Evolutionary conservation across 2,888 invertebrate genomes (phyloP).

Genomic region (Apodemia mormo): DNA sequence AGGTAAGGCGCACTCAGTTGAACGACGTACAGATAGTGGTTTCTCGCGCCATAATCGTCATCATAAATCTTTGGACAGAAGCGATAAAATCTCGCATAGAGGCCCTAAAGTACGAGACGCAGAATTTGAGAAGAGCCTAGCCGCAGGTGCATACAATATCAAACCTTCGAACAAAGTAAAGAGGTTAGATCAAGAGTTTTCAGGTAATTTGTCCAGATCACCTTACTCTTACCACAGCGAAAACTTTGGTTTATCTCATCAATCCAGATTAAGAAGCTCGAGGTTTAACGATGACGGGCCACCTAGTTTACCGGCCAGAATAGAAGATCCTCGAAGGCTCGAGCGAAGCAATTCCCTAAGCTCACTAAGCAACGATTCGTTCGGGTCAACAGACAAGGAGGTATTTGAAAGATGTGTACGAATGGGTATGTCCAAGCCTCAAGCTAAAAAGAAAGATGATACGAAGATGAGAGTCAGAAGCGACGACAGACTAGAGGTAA

Average conservation of each 20-base stretch:
- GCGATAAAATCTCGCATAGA: conserved; percentile 48
- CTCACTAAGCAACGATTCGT: conserved; percentile 75
- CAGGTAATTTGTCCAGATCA: conserved; percentile 37
- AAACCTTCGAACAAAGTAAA: conserved; percentile 40
- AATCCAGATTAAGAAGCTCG: conserved; percentile 39
- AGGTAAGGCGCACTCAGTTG: conserved; percentile 59
- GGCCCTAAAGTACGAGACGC: conserved; percentile 45
- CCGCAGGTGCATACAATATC: conserved; percentile 48
- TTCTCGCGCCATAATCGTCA: conserved; percentile 41
- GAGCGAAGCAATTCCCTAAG: conserved; percentile 60
- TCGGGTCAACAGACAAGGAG: conserved; percentile 83
- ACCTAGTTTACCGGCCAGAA: conserved; percentile 50
- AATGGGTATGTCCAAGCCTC: conserved; percentile 83
- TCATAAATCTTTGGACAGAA: conserved; percentile 55
- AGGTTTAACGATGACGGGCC: conserved; percentile 48
- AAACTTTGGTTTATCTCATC: conserved; percentile 35
- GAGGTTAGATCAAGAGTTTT: conserved; percentile 42
- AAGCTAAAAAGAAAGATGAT: conserved; percentile 41
- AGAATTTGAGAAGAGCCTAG: conserved; percentile 53
- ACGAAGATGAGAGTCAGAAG: conserved; percentile 47
- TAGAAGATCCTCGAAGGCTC: conserved; percentile 43
- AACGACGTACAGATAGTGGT: conserved; percentile 46
- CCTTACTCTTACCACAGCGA: conserved; percentile 48
- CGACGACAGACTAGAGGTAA: conserved; percentile 48
- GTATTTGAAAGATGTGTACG: conserved; percentile 90